Conservation (phyloP, 2,888 invertebrate genomes). For the Caenorhabditis becei region DNA sequence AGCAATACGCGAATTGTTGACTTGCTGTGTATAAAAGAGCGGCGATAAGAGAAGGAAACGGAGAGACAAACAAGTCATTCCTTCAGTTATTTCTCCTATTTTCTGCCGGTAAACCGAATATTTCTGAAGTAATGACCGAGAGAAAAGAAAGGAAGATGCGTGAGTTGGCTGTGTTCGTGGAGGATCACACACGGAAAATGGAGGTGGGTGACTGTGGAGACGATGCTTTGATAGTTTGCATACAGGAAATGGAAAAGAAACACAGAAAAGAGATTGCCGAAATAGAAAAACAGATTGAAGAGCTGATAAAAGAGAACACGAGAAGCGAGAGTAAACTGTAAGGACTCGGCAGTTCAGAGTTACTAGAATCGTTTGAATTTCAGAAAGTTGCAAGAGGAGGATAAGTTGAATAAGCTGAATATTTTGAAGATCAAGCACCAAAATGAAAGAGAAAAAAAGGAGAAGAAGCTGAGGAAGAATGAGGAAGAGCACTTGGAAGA, state of each 20-base stretch:
- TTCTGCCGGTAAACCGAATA: no score
- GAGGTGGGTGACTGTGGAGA: not conserved
- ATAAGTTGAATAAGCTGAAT: not conserved
- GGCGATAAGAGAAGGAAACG: conserved; percentile 5
- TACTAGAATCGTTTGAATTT: not conserved
- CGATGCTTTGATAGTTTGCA: not conserved
- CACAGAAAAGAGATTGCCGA: not conserved
- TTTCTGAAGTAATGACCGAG: not conserved
- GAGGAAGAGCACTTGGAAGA: not conserved
- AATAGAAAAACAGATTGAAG: not conserved
- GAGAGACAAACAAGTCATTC: not conserved
- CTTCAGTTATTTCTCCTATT: not conserved
- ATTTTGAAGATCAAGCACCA: not conserved
- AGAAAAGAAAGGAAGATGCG: not conserved
- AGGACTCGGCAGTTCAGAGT: not conserved
- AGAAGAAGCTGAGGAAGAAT: not conserved
- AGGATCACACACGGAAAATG: not conserved
- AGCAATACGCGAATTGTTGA: conserved; percentile 1
- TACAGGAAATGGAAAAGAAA: not conserved
- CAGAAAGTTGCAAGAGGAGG: not conserved
- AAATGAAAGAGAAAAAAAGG: not conserved
- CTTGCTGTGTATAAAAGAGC: not conserved
- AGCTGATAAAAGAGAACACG: not conserved
- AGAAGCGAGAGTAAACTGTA: not conserved
- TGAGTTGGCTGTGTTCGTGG: not conserved